A percentile compares a stretch with the other conserved stretches of the same genome.
Conservation (phyloP, 2,797 vertebrate species). For the Morus bassanus region DNA sequence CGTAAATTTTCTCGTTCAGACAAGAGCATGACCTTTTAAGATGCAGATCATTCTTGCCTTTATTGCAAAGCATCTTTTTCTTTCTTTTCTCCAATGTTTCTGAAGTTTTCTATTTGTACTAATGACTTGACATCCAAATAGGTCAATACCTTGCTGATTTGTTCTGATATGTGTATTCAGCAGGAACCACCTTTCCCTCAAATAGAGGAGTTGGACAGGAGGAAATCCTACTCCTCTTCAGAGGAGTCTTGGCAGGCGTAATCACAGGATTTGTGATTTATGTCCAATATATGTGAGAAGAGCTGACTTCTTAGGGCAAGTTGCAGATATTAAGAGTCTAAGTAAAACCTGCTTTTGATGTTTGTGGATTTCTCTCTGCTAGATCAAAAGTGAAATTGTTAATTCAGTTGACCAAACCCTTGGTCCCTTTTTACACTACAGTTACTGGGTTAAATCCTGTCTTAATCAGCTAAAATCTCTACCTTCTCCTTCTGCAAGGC, state of each 20-base stretch:
- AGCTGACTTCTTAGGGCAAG: constrained; percentile 25
- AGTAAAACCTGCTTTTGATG: constrained; percentile 26
- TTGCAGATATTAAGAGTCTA: constrained; percentile 11
- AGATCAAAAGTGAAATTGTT: constrained; percentile 29
- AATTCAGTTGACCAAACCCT: constrained; percentile 22
- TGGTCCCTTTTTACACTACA: not conserved
- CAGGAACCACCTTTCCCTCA: not conserved
- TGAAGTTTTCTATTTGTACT: constrained; percentile 36
- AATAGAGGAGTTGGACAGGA: not conserved
- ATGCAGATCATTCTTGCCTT: constrained; percentile 7
- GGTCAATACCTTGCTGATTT: constrained; percentile 48
- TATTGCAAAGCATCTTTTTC: constrained; percentile 14
- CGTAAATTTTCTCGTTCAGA: constrained; percentile 39
- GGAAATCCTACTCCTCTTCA: not conserved
- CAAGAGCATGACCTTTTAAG: not conserved
- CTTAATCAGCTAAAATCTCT: constrained; percentile 6
- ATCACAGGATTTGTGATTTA: constrained; percentile 57
- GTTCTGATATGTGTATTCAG: constrained; percentile 6
- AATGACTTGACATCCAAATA: constrained; percentile 37
- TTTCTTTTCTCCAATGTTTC: not conserved
- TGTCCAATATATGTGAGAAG: constrained; percentile 2
- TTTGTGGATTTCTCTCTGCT: constrained; percentile 9
- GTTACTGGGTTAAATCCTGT: constrained; percentile 1
- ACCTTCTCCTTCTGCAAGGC: not conserved
- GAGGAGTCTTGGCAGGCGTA: constrained; percentile 2